Percentiles rank a stretch among this genome's conserved stretches.
Conservation (phyloP, 2,797 vertebrate species). For the Pseudochaenichthys georgianus region DNA sequence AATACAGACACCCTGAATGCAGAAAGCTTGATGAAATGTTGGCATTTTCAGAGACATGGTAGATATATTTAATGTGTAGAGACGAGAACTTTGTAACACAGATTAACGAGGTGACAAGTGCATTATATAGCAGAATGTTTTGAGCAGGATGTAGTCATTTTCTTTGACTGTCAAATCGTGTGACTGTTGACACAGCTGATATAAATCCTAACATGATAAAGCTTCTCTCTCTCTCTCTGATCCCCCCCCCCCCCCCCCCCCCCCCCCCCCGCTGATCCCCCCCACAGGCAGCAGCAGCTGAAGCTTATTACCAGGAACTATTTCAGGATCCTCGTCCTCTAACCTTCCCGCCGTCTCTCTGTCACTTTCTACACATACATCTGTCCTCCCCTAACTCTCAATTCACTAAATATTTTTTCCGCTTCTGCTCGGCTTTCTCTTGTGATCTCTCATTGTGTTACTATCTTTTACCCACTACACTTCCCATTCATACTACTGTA, state of each 20-base stretch:
- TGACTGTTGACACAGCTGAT: not conserved
- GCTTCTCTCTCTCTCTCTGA: not conserved
- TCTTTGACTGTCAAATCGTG: not conserved
- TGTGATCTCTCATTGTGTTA: not conserved
- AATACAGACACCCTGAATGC: too few species aligned
- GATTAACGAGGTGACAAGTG: too few species aligned
- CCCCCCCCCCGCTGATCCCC: conserved; percentile 47
- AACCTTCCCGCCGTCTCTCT: conserved; percentile 21
- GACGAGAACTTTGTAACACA: too few species aligned
- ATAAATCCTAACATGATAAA: not conserved
- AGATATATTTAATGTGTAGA: too few species aligned
- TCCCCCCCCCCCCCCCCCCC: conserved; percentile 9
- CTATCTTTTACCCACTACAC: not conserved
- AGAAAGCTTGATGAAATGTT: too few species aligned
- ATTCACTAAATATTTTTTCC: conserved; percentile 35
- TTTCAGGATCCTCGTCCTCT: conserved; percentile 65
- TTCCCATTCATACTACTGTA: not conserved
- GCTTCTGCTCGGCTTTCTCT: conserved; percentile 1
- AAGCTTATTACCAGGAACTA: conserved; percentile 75
- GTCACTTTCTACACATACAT: conserved; percentile 2
- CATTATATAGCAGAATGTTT: too few species aligned
- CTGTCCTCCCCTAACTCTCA: not conserved
- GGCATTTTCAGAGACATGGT: too few species aligned
- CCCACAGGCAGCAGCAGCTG: conserved; percentile 72
- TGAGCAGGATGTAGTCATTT: too few species aligned